phyloP scores from a whole-genome alignment of 1,140 invertebrate genomes.

The Drosophila repletoides region DNA sequence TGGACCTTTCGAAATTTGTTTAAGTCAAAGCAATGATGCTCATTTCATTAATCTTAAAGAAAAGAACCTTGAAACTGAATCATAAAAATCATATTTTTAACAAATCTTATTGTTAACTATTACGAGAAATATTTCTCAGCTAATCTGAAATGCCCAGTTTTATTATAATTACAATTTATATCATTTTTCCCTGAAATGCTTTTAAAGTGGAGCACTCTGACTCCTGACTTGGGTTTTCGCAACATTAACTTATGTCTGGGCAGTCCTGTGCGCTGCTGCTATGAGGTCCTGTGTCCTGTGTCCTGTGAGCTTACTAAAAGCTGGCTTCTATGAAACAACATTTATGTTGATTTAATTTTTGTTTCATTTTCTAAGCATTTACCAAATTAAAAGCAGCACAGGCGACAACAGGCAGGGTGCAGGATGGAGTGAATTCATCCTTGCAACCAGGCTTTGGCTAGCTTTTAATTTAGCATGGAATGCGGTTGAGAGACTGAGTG shows the following conservation, averaged over 20 bases:
- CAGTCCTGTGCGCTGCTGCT: not conserved
- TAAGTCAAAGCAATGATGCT: no score
- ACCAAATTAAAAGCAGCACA: conserved; percentile 52
- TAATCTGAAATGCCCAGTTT: no score
- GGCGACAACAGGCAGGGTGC: not conserved
- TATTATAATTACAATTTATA: no score
- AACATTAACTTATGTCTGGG: conserved; percentile 48
- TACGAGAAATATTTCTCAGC: no score
- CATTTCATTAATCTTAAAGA: no score
- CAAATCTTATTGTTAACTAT: no score
- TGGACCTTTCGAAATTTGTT: no score
- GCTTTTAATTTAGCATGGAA: conserved; percentile 65
- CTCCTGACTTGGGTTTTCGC: conserved; percentile 14
- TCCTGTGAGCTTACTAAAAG: conserved; percentile 3
- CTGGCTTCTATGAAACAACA: not conserved
- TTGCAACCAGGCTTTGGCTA: conserved; percentile 16
- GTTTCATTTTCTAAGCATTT: conserved; percentile 50
- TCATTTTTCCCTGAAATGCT: no score
- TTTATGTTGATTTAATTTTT: conserved; percentile 55
- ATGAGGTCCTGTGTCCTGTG: not conserved
- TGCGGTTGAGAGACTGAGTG: no score
- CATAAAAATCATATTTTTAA: no score
- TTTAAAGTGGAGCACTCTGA: not conserved
- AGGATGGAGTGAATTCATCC: not conserved
- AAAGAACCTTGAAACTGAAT: no score